Conservation (phyloP, 2,797 vertebrate species). For the Periparus ater region DNA sequence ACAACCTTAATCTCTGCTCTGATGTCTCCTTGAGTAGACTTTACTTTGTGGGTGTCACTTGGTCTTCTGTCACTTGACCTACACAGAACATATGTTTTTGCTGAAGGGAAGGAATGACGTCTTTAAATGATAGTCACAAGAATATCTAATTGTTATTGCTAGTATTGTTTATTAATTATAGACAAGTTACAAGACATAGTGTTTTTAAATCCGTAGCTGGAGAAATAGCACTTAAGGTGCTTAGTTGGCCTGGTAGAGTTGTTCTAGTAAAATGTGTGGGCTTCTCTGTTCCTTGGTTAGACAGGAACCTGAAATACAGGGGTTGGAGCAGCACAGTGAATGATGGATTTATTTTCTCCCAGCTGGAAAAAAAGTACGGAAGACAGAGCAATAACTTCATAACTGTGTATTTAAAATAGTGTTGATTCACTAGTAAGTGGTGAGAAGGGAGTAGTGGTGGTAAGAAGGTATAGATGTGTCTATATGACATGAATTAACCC, state of each 20-base stretch:
- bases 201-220: neutral
- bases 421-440: neutral
- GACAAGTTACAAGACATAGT: neutral
- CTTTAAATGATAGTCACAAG: neutral
- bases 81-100: neutral
- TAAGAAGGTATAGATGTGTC: neutral
- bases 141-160: neutral
- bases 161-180: neutral
- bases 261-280: neutral
- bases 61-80: neutral
- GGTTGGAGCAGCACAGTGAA: neutral
- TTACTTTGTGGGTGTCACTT: constrained; percentile 21
- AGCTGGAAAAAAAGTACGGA: neutral
- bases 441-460: neutral
- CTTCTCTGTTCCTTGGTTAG: neutral
- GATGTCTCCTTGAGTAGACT: neutral
- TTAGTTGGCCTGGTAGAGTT: neutral
- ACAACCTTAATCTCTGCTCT: neutral
- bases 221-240: neutral
- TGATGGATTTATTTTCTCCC: neutral
- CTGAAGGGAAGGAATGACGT: neutral
- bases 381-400: neutral
- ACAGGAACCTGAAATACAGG: neutral
- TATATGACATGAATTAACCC: neutral
- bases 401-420: neutral